Evolutionary conservation across 2,113 vertebrate genomes (phyloP).

Genomic region (Colossoma macropomum): DNA sequence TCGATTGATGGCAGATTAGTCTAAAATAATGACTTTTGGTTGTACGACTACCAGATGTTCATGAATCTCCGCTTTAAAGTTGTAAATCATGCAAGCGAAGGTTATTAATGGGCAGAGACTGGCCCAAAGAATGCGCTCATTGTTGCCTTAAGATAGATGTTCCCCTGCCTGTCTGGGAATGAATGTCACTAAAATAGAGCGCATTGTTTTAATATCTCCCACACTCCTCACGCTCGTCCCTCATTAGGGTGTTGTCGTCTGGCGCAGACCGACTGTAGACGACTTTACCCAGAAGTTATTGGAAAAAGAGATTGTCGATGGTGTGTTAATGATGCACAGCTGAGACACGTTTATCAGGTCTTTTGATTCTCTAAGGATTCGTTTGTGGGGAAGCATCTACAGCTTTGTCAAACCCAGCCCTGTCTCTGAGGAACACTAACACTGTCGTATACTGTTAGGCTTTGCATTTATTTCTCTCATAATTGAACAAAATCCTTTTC

Average conservation of each 20-base stretch:
- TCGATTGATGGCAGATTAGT: neutral
- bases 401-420: constrained; percentile 10
- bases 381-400: constrained; percentile 12
- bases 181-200: neutral
- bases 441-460: neutral
- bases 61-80: neutral
- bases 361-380: neutral
- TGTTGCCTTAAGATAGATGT: constrained; percentile 5
- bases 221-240: constrained; percentile 5
- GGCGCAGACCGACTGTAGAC: neutral
- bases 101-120: neutral
- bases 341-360: neutral
- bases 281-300: neutral
- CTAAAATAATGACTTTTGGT: neutral
- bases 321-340: constrained; percentile 1
- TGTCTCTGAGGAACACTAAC: constrained; percentile 6
- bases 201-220: constrained; percentile 42
- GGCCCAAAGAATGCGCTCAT: neutral
- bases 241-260: constrained; percentile 20
- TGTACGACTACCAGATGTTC: neutral
- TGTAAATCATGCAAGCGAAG: constrained; percentile 12
- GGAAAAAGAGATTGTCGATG: constrained; percentile 20
- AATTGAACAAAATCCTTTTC: neutral
- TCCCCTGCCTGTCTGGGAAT: neutral
- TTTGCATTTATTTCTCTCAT: neutral